Conservation (phyloP, 1,140 invertebrate species). For the Bursaphelenchus mucronatus region DNA sequence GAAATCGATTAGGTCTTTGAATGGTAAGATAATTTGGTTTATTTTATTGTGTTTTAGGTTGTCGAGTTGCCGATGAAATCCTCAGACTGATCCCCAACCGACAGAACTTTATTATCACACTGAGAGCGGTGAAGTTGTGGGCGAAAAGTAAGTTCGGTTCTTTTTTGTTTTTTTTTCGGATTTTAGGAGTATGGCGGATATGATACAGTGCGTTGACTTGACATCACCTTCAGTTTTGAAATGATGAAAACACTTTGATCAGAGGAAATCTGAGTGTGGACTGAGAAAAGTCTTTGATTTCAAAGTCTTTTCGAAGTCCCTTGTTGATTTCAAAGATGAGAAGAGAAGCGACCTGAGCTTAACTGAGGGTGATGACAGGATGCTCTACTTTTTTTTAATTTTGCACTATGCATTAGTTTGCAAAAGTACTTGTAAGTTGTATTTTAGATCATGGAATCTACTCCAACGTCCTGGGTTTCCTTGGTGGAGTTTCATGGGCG, state of each 20-base stretch:
- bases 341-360: too few relatives aligned
- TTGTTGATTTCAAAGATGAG: too few relatives aligned
- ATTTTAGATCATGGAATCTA: conserved; percentile 78
- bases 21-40: conserved; percentile 66
- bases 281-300: too few relatives aligned
- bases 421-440: background rate
- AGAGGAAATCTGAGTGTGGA: too few relatives aligned
- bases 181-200: background rate
- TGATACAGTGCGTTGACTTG: too few relatives aligned
- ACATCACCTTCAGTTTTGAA: too few relatives aligned
- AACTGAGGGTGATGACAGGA: too few relatives aligned
- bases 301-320: too few relatives aligned
- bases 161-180: conserved; percentile 7
- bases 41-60: conserved; percentile 65
- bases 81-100: conserved; percentile 87
- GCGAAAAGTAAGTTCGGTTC: conserved; percentile 79
- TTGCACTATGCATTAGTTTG: conserved; percentile 21
- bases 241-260: too few relatives aligned
- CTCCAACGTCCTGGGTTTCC: conserved; percentile 92
- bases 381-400: conserved; percentile 11
- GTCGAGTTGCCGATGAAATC: conserved; percentile 96
- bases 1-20: conserved; percentile 91
- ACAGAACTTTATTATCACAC: conserved; percentile 83
- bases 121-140: conserved; percentile 95
- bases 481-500: conserved; percentile 98